Evolutionary conservation across 2,888 invertebrate species (phyloP).

Genomic region (Lycaena phlaeas): DNA sequence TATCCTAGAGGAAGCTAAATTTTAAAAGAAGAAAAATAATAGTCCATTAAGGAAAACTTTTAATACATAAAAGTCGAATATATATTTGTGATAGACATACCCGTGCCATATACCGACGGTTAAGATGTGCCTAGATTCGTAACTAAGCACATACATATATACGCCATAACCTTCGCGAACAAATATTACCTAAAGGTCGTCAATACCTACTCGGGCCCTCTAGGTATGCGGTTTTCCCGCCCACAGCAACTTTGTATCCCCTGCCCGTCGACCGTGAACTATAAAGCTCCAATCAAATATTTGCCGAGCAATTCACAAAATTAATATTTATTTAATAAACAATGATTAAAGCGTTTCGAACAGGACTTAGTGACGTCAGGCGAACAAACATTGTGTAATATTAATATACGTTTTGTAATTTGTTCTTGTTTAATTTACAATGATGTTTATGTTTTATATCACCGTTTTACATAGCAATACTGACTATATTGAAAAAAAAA

Average conservation of each 20-base stretch:
- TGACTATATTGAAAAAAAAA: too few species aligned
- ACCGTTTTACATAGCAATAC: too few species aligned
- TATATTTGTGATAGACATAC: too few species aligned
- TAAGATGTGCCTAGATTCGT: too few species aligned
- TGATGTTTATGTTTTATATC: neutral
- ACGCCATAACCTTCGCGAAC: too few species aligned
- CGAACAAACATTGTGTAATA: conserved; percentile 1
- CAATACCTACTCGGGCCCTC: neutral
- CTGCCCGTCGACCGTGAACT: conserved; percentile 39
- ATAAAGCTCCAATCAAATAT: conserved; percentile 38
- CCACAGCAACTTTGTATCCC: conserved; percentile 26
- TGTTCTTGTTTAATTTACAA: neutral
- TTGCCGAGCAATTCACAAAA: conserved; percentile 48
- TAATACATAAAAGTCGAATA: too few species aligned
- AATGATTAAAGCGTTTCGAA: conserved; percentile 30
- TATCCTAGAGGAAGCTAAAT: too few species aligned
- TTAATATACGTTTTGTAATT: neutral
- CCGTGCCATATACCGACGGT: too few species aligned
- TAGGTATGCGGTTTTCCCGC: conserved; percentile 10
- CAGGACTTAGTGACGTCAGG: conserved; percentile 3
- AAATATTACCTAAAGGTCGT: neutral
- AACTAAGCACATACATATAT: too few species aligned
- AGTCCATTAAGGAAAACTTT: too few species aligned
- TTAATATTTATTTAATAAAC: conserved; percentile 49
- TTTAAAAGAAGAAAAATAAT: too few species aligned